phyloP scores from a whole-genome alignment of 2,797 vertebrate genomes.

The Prunella strophiata region DNA sequence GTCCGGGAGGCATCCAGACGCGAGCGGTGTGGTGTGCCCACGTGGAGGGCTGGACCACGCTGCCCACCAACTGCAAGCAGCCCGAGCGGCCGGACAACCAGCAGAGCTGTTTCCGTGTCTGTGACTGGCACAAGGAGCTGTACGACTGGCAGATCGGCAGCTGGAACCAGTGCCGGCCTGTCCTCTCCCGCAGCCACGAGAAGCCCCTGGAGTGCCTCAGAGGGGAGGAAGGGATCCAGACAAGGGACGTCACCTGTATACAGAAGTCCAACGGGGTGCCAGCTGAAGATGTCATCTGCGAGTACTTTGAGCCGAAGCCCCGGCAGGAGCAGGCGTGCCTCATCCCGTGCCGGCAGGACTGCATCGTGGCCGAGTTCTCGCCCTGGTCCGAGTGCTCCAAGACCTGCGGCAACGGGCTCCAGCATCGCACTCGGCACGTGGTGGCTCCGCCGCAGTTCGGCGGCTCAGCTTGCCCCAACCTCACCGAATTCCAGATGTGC shows the following conservation, averaged over 20 bases:
- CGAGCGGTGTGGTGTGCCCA: constrained; percentile 97
- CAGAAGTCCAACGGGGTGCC: constrained; percentile 83
- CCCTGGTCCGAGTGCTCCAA: constrained; percentile 95
- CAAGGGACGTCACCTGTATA: constrained; percentile 86
- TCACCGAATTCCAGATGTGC: constrained; percentile 95
- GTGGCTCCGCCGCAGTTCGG: constrained; percentile 90
- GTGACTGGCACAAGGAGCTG: constrained; percentile 96
- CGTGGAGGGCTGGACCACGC: constrained; percentile 93
- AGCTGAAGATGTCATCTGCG: constrained; percentile 91
- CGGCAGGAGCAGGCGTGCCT: constrained; percentile 95
- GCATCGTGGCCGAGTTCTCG: constrained; percentile 90
- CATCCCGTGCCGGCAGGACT: constrained; percentile 93
- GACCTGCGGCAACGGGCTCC: constrained; percentile 90
- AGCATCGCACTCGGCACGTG: constrained; percentile 88
- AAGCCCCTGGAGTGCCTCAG: constrained; percentile 81
- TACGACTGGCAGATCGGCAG: constrained; percentile 91
- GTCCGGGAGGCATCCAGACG: constrained; percentile 93
- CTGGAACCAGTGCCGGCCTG: constrained; percentile 89
- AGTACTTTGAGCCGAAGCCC: constrained; percentile 95
- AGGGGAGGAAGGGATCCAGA: constrained; percentile 94
- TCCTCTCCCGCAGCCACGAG: constrained; percentile 83
- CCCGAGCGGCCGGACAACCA: constrained; percentile 88
- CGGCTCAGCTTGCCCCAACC: constrained; percentile 88
- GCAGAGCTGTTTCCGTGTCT: constrained; percentile 94
- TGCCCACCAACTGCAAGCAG: constrained; percentile 93